Conservation (phyloP, 2,113 vertebrate species). For the Macquaria ambigua region DNA sequence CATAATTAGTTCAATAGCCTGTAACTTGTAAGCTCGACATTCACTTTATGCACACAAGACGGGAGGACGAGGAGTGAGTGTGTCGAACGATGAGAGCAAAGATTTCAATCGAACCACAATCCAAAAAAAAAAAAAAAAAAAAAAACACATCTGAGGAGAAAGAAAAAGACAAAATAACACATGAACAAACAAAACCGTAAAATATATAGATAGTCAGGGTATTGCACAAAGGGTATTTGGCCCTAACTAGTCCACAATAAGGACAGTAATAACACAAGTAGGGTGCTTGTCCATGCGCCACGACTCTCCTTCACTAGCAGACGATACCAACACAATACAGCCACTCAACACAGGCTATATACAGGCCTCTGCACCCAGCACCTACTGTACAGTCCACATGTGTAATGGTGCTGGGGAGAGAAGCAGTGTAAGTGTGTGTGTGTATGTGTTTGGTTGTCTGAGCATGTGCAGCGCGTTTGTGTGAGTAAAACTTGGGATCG, state of each 20-base stretch:
- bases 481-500: constrained; percentile 2
- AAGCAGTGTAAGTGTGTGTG: constrained; percentile 57
- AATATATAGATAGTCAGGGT: constrained; percentile 77
- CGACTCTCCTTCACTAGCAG: constrained; percentile 74
- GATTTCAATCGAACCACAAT: constrained; percentile 55
- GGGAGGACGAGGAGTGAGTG: constrained; percentile 4
- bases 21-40: constrained; percentile 71
- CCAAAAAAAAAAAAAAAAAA: not conserved
- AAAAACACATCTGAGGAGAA: constrained; percentile 51
- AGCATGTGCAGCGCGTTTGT: constrained; percentile 20
- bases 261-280: constrained; percentile 78
- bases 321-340: constrained; percentile 80
- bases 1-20: constrained; percentile 84
- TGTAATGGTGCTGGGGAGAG: constrained; percentile 55
- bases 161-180: constrained; percentile 42
- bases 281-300: constrained; percentile 81
- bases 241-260: constrained; percentile 78
- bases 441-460: constrained; percentile 31
- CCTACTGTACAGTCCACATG: constrained; percentile 59
- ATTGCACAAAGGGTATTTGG: constrained; percentile 82
- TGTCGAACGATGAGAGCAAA: constrained; percentile 38
- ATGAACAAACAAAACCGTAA: constrained; percentile 62
- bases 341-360: constrained; percentile 81
- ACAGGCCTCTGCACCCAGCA: constrained; percentile 69
- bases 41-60: constrained; percentile 63